Base-by-base conservation (phyloP, 2,888 invertebrate species). In the Tiliacea citrago region DNA sequence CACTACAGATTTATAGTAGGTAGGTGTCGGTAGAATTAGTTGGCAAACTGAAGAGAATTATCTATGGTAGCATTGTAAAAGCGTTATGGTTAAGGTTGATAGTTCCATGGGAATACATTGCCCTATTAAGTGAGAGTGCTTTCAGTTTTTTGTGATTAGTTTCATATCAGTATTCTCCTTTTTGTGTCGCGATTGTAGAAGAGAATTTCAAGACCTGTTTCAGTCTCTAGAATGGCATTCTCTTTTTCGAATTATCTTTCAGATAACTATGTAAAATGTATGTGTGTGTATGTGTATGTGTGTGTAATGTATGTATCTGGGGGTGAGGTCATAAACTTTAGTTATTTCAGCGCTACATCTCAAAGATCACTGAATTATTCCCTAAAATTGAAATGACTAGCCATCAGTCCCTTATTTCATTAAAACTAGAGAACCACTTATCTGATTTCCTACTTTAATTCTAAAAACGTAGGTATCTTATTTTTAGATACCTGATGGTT, bases 1-100 rank as follows among this genome's bases (percentile, higher is more conserved):
- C 74, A 78, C 61, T 63, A 57, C 58, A 42, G 13, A 63, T 76
- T n/a, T 66, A 71, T 63, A 39, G 66, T 51, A 57, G 58, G 39
- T 69, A 45, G 29, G 39, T 4, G 39, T 66, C 10, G 7, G 21
- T 61, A 24, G 61, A 73, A 84, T 77, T 79, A 45, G 55, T 84
- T 75, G 29, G 61, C 35, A 24, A 35, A 60, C 16, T 29, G 62
- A 47, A 61, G 63, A 68, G 53, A 39, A 45, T 68, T 73, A 60
- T 60, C 51, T 66, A 21, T 81, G 39, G 29, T 42, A 8, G 18
- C 6, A 57, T 21, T 16, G 29, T 45, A 7, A 24, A 53, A 12
- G 35, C 53, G 21, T 47, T 77, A 42, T 49, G 63, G 77, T 51
- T n/a, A 51, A 65, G 68, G 58, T 49, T 13, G 13, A n/a, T 16